Evolutionary conservation across 2,888 invertebrate genomes (phyloP), one percentile per base, ranked within the genome.

Genomic region (Drosophila paucipuncta): DNA sequence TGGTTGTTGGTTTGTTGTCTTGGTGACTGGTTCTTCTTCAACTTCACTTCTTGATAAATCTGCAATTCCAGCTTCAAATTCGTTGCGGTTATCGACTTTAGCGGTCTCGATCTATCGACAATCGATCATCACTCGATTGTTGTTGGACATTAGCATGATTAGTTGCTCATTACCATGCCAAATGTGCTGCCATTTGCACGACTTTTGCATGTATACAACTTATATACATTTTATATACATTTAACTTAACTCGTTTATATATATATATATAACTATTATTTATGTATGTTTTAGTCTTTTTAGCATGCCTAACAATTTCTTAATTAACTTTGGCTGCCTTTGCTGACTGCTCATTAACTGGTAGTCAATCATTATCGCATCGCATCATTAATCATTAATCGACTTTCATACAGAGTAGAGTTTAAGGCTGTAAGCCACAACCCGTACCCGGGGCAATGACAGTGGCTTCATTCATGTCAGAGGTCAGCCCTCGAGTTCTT

Each of bases 241-340:
- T 25, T 37, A 39, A 16, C 5, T 31, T 4, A 47, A 3, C 25
- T 49, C 43, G 43, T 33, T 39, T 6, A 35, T 3, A 16, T 18
- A 41, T 3, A 16, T 18, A 41, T n/a, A 22, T 43, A 22, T 1
- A n/a, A 13, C 2, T 53, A n/a, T 22, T 25, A 9, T 18, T 18
- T 55, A 33, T 50, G 37, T 67, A 35, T 73, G 43, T 52, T 39
- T 39, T 75, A 63, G 50, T 82, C 61, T 70, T 70, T 60, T 74
- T 66, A 54, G 84, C 89, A 89, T 85, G 85, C 60, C 76, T 85
- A 84, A 76, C 67, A 58, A 85, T 75, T 86, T 86, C 72, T 66
- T 79, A 79, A 85, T 83, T 84, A 84, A 86, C 82, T 67, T 73
- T 73, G 81, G 67, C 43, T 43, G 39, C 39, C n/a, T n/a, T 39